These are phyloP conservation scores for Montipora capricornis DNA, from an alignment of 64 coral and sea anemone species.

Conservation along the genomic window DNA sequence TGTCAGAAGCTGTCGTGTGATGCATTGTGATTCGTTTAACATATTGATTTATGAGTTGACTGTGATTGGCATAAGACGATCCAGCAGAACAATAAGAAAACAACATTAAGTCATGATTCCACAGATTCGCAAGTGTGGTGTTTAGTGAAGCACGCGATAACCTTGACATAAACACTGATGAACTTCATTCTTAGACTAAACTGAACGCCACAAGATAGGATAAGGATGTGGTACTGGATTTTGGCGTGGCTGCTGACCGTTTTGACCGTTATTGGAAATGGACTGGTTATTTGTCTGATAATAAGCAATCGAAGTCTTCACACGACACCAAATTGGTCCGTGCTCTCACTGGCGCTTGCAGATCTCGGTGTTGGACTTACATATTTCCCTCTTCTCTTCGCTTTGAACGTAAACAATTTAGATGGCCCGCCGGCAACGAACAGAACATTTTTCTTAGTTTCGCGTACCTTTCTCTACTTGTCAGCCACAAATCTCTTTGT, in stretches of 20 bases:
- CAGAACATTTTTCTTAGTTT: background rate
- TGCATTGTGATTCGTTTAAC: background rate
- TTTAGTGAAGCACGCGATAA: too few relatives aligned
- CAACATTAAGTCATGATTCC: too few relatives aligned
- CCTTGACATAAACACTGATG: too few relatives aligned
- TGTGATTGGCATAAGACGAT: too few relatives aligned
- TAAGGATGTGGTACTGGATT: slow-evolving; percentile 48
- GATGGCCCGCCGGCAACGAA: background rate
- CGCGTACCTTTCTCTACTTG: slow-evolving; percentile 24
- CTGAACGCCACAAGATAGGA: background rate
- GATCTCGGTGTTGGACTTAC: slow-evolving; percentile 28
- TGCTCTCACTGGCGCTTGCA: slow-evolving; percentile 26
- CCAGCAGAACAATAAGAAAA: too few relatives aligned
- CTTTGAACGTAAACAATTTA: slow-evolving; percentile 9
- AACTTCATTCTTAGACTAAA: too few relatives aligned
- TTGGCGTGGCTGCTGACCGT: slow-evolving; percentile 14
- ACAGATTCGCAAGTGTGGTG: too few relatives aligned
- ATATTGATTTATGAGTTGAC: background rate
- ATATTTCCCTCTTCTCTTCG: slow-evolving; percentile 28
- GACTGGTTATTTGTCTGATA: slow-evolving; percentile 36
- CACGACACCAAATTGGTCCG: slow-evolving; percentile 18
- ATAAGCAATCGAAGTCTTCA: slow-evolving; percentile 6
- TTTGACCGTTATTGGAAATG: slow-evolving; percentile 26
- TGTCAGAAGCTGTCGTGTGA: too few relatives aligned
- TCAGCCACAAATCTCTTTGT: slow-evolving; percentile 45